Conservation (phyloP, 1,140 invertebrate species). For the Polyergus mexicanus region DNA sequence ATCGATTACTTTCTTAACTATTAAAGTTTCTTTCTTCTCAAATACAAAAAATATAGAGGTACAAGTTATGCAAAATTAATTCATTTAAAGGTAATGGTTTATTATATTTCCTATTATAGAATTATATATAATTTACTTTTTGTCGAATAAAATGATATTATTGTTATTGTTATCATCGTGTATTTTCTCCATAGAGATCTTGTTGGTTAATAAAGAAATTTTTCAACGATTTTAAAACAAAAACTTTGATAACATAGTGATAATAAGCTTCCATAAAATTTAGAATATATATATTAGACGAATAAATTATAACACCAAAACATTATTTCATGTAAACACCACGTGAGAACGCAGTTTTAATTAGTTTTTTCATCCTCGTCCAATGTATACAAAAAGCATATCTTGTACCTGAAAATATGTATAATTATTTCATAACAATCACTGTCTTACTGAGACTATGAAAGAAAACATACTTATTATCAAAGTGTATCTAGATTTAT, state of each 20-base stretch:
- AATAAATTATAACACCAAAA: constrained; percentile 17
- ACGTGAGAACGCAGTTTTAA: not conserved
- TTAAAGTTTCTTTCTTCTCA: constrained; percentile 44
- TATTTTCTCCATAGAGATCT: not conserved
- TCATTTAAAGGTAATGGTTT: constrained; percentile 9
- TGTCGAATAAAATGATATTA: not conserved
- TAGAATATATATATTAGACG: constrained; percentile 9
- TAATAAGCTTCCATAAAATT: constrained; percentile 52
- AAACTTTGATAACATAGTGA: not conserved
- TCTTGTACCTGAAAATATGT: constrained; percentile 71
- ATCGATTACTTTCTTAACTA: constrained; percentile 31
- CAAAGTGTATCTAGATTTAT: constrained; percentile 28
- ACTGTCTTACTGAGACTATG: not conserved
- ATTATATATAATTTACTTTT: constrained; percentile 17
- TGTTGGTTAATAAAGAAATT: not conserved
- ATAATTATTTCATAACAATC: constrained; percentile 32
- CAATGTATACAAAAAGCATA: constrained; percentile 66
- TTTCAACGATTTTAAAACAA: not conserved
- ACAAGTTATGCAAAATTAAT: constrained; percentile 67
- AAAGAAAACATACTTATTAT: constrained; percentile 50
- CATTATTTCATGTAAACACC: not conserved
- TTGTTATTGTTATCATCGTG: not conserved
- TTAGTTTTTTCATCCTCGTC: not conserved
- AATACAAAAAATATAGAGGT: constrained; percentile 64
- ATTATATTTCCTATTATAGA: not conserved